phyloP scores from a whole-genome alignment of 2,797 vertebrate species.

The Eulemur coronatus region DNA sequence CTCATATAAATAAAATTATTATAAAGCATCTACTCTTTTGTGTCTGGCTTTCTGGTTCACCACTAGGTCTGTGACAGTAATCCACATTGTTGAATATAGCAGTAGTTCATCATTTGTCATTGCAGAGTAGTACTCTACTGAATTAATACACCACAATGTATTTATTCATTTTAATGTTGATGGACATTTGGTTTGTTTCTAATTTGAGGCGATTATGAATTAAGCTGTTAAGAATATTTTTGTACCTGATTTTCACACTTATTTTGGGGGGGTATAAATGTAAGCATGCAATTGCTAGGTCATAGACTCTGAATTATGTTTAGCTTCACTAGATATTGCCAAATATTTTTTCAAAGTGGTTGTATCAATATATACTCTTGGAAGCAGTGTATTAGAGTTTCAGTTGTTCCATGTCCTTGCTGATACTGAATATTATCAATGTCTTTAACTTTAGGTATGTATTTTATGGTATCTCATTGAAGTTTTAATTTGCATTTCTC shows the following conservation, averaged over 20 bases:
- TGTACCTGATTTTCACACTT: neutral
- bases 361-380: neutral
- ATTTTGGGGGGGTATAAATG: neutral
- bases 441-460: neutral
- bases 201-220: neutral
- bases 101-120: neutral
- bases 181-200: neutral
- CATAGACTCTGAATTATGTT: neutral
- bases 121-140: neutral
- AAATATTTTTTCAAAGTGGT: neutral
- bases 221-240: constrained; percentile 7
- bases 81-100: neutral
- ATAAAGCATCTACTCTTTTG: neutral
- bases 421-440: neutral
- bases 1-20: neutral
- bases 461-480: neutral
- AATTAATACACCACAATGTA: neutral
- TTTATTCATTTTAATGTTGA: constrained; percentile 1
- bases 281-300: neutral
- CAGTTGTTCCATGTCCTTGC: neutral
- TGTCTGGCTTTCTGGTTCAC: neutral
- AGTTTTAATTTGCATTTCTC: constrained; percentile 6
- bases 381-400: neutral
- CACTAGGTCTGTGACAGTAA: neutral
- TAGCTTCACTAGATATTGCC: neutral